Base-by-base conservation (phyloP, 2,797 vertebrate species). In the Microctenopoma lineatum region DNA sequence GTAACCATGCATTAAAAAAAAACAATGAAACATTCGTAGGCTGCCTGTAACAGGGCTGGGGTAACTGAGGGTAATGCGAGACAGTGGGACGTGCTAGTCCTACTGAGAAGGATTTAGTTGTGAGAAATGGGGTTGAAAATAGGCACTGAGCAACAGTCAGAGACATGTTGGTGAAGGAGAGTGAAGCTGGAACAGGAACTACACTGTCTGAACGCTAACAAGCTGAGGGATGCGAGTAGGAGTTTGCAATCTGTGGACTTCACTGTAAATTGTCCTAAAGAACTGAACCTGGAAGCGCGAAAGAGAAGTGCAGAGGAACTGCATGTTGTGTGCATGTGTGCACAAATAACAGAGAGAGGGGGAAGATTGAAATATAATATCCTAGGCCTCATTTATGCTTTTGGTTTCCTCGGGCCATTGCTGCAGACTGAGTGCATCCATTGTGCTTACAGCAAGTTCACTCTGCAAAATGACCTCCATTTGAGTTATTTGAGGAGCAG, bases 401-500 rank as follows among this genome's bases (percentile, higher is more conserved):
- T 66, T 1, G 0, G 61, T 59, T 51, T 81, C 84, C 78, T 71
- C 39, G 3, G 84, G 75, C 77, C 56, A 80, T 79, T 52, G 41
- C 70, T 71, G 75, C 69, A 61, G 32, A 81, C 65, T 66, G 58
- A 87, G 67, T 66, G 59, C 74, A 73, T 86, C 64, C 36, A 78
- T 81, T 85, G 83, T 84, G 77, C 77, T 73, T 75, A 77, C 69
- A 69, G 81, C 78, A 79, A 79, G 63, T 73, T 85, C 75, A 29
- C 75, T 80, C 46, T 60, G 59, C 11, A 9, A 56, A 80, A 80
- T 73, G 78, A 86, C 83, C 86, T 90, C 79, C 73, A 88, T 92
- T 66, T 62, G 85, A 88, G 85, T 84, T 84, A 86, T 86, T 84
- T 84, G 75, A 84, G 84, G 85, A 81, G 77, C 75, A 60, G 76